Base-by-base conservation (phyloP, 2,113 vertebrate genomes). In the Myiagra hebetior region DNA sequence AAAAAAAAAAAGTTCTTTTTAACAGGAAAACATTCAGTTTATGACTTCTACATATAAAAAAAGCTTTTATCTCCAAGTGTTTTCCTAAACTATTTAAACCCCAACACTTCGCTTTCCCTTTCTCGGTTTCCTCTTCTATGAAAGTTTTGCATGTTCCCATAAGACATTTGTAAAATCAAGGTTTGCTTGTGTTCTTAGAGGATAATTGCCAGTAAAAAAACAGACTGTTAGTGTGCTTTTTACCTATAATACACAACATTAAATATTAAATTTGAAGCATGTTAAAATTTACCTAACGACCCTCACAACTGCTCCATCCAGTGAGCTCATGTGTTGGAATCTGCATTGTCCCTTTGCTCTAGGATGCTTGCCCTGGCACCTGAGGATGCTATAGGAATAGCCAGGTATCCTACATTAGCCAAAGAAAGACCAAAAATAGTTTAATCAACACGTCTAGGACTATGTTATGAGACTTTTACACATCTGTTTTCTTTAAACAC, bases 171-270 rank as follows among this genome's bases (percentile, higher is more conserved):
- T 96, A 87, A 93, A 95, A 84, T 64, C 56, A 39, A 84, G 84
- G 84, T 93, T 93, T 94, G 92, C 80, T 94, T 96, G 91, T 93
- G 83, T 95, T 95, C 88, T 87, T 96, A 94, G 89, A 94, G 83
- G 88, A 93, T 92, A 91, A 86, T 60, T 91, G 73, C 80, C 68
- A 70, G 76, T 93, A 46, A 87, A 67, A 92, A 84, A 62, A 15
- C 73, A 87, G 91, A 64, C 28, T 92, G 52, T 94, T 86, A 88
- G 56, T 94, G 92, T 94, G 85, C 73, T 95, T 94, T 95, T 96
- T 93, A 68, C 44, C 46, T 95, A 85, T 69, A 64, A 78, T 93
- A 56, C 60, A 60, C 76, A 56, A 63, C 57, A 83, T 53, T 82
- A 65, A 91, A 33, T 93, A 91, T 92, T 96, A 75, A 39, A 94